Base-by-base conservation (phyloP, 2,888 invertebrate species). In the Diabrotica balteata region DNA sequence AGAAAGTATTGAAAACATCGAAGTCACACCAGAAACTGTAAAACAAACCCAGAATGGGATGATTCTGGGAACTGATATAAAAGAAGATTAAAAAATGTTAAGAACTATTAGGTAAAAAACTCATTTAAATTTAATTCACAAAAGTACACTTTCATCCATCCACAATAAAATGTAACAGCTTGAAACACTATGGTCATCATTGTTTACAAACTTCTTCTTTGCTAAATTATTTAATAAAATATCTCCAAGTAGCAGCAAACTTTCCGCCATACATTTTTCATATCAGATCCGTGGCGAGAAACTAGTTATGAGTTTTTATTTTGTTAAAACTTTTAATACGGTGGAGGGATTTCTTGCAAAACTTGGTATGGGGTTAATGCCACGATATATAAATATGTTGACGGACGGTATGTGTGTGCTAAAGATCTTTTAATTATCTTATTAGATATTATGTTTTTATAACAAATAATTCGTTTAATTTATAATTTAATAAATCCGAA, bases 261-360 rank as follows among this genome's bases (percentile, higher is more conserved):
- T 63, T 63, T 57, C 50, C 63, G 17, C 50, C 49, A 63, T 59
- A 59, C 67, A 63, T 62, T 59, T 63, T 67, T 63, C 63, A 63
- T 67, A 63, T 59, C 67, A 49, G 52, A 63, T 66, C 32, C n/a
- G 55, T 51, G 53, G 54, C 66, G 55, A 43, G 51, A 54, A 66
- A 61, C 46, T 61, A 61, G 53, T 53, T 53, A 53, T 52, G 45
- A 61, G 46, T 61, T 61, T n/a, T 61, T 53, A 60, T 60, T 60
- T 51, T 52, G 51, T 60, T 52, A 44, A 8, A 51, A 44, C 60
- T 52, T 42, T 43, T 60, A 51, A 59, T 49, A 50, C n/a, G 50
- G 59, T 32, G n/a, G 17, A 11, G 8, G 59, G 22, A 11, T 60
- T 60, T 51, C 51, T 60, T 45, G 17, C 17, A 44, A 43, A 42